Evolutionary conservation across 2,888 invertebrate genomes (phyloP), one percentile per base, ranked within the genome.

Genomic region (Drosophila maculinotata): DNA sequence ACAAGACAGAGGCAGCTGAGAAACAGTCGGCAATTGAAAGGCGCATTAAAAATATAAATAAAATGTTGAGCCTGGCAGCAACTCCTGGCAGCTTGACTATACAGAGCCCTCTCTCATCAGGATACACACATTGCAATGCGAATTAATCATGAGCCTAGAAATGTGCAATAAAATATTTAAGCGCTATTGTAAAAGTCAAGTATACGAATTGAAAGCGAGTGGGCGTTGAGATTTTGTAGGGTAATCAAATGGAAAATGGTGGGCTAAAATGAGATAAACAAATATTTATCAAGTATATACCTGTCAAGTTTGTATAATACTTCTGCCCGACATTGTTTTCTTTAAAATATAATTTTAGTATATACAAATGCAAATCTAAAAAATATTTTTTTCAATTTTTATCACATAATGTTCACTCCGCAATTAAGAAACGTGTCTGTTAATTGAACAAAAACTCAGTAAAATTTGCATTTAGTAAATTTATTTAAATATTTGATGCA

Each of bases 31-130:
- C 56, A 71, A 73, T 73, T 76, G 65, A 69, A 76, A 76, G 62
- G 77, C 57, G 58, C 69, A 73, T 76, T 76, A 77, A 77, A 69
- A 69, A 54, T 56, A 76, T 73, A 76, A 69, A 77, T 76, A 73
- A 76, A 77, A 73, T 44, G 73, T 51, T 60, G 62, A 76, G 70
- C 57, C 64, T 69, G 54, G 44, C 49, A 49, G 44, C 35, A 36
- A 51, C 15, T 25, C 14, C 25, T 12, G n/a, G 30, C 47, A 38
- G 51, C 35, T 17, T 10, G 36, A 10, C 12, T 10, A n/a, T 12
- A 25, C 1, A 20, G 23, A 17, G 12, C 14, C 52, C 28, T 47
- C 36, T 30, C 38, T n/a, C n/a, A n/a, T n/a, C n/a, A n/a, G n/a
- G n/a, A n/a, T n/a, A n/a, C n/a, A n/a, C 5, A 58, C 68, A 48